These are phyloP conservation scores for Apeltes quadracus DNA, from an alignment of 2,113 vertebrate species.

Conservation along the genomic window DNA sequence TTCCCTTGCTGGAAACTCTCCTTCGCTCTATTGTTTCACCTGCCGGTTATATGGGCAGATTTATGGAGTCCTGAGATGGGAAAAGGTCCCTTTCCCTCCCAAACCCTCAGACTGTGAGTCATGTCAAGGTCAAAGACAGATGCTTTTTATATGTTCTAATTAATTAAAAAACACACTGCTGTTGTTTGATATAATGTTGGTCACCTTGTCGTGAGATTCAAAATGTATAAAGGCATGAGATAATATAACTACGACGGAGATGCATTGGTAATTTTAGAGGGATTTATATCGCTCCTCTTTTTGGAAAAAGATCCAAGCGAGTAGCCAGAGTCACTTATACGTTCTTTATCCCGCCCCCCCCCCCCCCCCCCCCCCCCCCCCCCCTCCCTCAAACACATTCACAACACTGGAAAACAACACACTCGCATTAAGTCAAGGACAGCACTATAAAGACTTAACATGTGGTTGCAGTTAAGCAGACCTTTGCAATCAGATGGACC, in stretches of 20 bases:
- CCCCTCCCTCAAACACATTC: slow-evolving; percentile 30
- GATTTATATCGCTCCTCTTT: slow-evolving; percentile 3
- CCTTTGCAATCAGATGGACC: slow-evolving; percentile 53
- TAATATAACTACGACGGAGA: slow-evolving; percentile 3
- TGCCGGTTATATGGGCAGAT: slow-evolving; percentile 61
- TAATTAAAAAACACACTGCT: slow-evolving; percentile 19
- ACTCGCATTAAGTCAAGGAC: slow-evolving; percentile 55
- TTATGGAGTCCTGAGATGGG: slow-evolving; percentile 48
- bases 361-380: too few species aligned
- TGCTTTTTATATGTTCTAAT: slow-evolving; percentile 3
- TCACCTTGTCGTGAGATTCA: slow-evolving; percentile 20
- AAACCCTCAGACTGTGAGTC: slow-evolving; percentile 22
- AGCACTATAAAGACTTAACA: slow-evolving; percentile 63
- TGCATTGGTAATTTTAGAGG: slow-evolving; percentile 3
- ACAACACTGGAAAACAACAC: slow-evolving; percentile 64
- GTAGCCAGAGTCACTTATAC: slow-evolving; percentile 20
- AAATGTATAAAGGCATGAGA: slow-evolving; percentile 15
- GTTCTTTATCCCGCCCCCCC: too few species aligned
- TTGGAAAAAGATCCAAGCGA: slow-evolving; percentile 9
- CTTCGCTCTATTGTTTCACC: slow-evolving; percentile 73
- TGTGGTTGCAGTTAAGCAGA: slow-evolving; percentile 69
- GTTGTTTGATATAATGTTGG: slow-evolving; percentile 30
- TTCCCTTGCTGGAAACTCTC: slow-evolving; percentile 40
- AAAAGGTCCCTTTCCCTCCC: slow-evolving; percentile 10
- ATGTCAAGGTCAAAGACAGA: slow-evolving; percentile 31